Percentiles rank a stretch among this genome's conserved stretches.
Conservation (phyloP, 2,888 invertebrate species). For the Thera obeliscata region DNA sequence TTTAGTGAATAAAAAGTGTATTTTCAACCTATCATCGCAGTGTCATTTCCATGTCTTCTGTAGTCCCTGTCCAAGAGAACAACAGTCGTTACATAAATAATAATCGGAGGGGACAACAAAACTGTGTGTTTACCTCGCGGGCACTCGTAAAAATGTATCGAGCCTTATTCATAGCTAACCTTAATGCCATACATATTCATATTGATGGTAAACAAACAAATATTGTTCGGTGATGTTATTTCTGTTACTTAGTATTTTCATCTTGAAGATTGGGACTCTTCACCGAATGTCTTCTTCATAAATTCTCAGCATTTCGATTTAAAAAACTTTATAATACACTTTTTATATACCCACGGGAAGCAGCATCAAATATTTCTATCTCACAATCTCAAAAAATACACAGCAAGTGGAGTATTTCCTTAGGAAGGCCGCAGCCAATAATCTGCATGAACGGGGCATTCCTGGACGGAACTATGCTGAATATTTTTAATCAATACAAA, state of each 20-base stretch:
- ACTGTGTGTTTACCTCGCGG: constrained; percentile 72
- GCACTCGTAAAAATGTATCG: constrained; percentile 59
- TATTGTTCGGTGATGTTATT: constrained; percentile 2
- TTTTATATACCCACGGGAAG: constrained; percentile 4
- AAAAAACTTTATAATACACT: not conserved
- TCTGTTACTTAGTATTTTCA: not conserved
- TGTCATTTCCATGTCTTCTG: constrained; percentile 44
- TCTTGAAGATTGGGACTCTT: no score
- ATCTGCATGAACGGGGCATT: constrained; percentile 65
- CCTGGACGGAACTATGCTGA: constrained; percentile 78
- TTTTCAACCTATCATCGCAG: not conserved
- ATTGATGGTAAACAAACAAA: constrained; percentile 30
- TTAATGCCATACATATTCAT: constrained; percentile 29
- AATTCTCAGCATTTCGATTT: no score
- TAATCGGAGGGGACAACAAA: constrained; percentile 66
- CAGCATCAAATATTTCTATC: constrained; percentile 11
- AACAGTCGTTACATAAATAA: constrained; percentile 83
- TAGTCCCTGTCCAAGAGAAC: constrained; percentile 53
- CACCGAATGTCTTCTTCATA: no score
- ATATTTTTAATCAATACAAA: constrained; percentile 86
- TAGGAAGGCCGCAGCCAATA: constrained; percentile 63
- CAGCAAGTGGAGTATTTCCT: constrained; percentile 45
- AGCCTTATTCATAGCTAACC: constrained; percentile 50
- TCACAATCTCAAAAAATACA: constrained; percentile 43
- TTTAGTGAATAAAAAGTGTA: not conserved